Evolutionary conservation across 2,888 invertebrate genomes (phyloP), one percentile per base, ranked within the genome.

Genomic region (Pyrochroa serraticornis): DNA sequence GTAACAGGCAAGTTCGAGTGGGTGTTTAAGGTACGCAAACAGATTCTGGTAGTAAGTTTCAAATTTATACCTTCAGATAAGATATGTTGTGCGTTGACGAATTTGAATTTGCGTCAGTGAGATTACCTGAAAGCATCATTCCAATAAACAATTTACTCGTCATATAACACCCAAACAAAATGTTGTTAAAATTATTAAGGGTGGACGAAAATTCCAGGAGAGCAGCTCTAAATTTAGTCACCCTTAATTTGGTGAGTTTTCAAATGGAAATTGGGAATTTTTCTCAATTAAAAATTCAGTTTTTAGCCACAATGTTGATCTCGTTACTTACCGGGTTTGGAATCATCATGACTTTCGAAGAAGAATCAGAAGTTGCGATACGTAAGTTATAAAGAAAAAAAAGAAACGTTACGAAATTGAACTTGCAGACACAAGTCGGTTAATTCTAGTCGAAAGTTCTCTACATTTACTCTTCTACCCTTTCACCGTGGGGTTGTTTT

Each of bases 81-180:
- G 52, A 52, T 52, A 44, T 22, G 31, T 10, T n/a, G 8, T 33
- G 22, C 14, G 13, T 39, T 37, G n/a, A 7, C 12, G 6, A 7
- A 46, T 22, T 35, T 50, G 36, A 22, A 52, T 52, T 45, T 52
- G 45, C 52, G 52, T 52, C 52, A 52, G 31, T 32, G 50, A 52
- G 44, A 44, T 51, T 52, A 52, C 44, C 44, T 45, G 44, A 45
- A 51, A 52, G 9, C 22, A 22, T 22, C n/a, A 8, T 32, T 52
- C 9, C 37, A 38, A 52, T 44, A 36, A 30, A 6, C 10, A 13
- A 10, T 49, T 44, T 43, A 45, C 14, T 52, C 37, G 39, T 34
- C 42, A 43, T 30, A 30, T 51, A 43, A 36, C 31, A 10, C 12
- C 33, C 41, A 13, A 36, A 5, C 37, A 51, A 37, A 7, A 52